phyloP scores from a whole-genome alignment of 2,113 vertebrate genomes.

The Ancistrus triradiatus region DNA sequence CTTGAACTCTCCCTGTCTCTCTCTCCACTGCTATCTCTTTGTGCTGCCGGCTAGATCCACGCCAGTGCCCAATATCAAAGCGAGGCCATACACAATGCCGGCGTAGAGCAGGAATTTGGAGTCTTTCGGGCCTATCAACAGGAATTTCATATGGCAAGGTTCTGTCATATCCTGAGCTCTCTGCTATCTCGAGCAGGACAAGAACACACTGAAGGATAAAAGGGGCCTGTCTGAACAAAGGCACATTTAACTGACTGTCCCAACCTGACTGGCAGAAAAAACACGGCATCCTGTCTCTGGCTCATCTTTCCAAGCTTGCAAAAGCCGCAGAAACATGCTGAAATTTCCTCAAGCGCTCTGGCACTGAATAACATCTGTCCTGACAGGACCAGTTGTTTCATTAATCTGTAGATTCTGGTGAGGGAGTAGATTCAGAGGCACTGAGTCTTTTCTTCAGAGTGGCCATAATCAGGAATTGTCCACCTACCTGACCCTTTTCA shows the following conservation, averaged over 20 bases:
- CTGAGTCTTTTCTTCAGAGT: not conserved
- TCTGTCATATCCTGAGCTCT: slow-evolving; percentile 56
- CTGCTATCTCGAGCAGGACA: slow-evolving; percentile 27
- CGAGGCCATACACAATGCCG: slow-evolving; percentile 66
- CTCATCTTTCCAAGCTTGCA: slow-evolving; percentile 42
- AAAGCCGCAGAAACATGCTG: slow-evolving; percentile 8
- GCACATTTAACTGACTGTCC: slow-evolving; percentile 41
- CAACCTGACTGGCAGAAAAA: slow-evolving; percentile 10
- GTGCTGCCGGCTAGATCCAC: slow-evolving; percentile 57
- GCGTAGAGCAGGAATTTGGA: slow-evolving; percentile 63
- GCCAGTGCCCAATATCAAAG: slow-evolving; percentile 70
- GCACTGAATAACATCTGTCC: slow-evolving; percentile 12
- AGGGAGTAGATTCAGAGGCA: slow-evolving; percentile 36
- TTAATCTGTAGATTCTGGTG: slow-evolving; percentile 53
- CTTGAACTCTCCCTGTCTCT: slow-evolving; percentile 46
- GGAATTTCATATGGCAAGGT: slow-evolving; percentile 57
- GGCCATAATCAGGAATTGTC: slow-evolving; percentile 32
- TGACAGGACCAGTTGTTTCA: slow-evolving; percentile 46
- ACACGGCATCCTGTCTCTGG: slow-evolving; percentile 37
- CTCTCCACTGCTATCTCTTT: slow-evolving; percentile 42
- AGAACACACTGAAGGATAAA: slow-evolving; percentile 36
- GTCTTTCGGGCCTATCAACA: slow-evolving; percentile 40
- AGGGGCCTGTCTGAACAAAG: slow-evolving; percentile 44
- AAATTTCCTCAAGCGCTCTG: not conserved
- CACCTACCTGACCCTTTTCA: slow-evolving; percentile 39